Evolutionary conservation across 2,888 invertebrate genomes (phyloP), one percentile per base, ranked within the genome.

Genomic region (Drosophila borealis): DNA sequence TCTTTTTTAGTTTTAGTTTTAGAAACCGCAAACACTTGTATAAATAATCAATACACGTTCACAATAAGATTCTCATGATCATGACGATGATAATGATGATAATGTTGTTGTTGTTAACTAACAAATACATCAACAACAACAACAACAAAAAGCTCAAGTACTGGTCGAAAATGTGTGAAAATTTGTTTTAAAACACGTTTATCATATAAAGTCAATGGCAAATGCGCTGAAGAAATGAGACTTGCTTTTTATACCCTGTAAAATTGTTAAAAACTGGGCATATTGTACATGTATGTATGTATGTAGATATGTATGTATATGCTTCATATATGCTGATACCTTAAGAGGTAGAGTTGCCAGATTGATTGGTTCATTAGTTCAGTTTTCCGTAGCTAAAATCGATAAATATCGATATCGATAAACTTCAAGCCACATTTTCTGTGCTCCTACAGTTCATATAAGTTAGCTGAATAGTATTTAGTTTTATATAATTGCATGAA

Each of bases 21-120:
- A 41, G 45, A 53, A 61, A 45, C 74, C 64, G 57, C 74, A 70
- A 62, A 69, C 75, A 76, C 74, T 76, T 76, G 75, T 42, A 48
- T 56, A 74, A 76, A 80, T 70, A 70, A 63, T 42, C 53, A 50
- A 54, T 57, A 42, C 48, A 42, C 48, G 53, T 50, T 70, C 44
- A 57, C 62, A 53, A 57, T 66, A 44, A 25, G 33, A 61, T 42
- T 54, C 42, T 45, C 42, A 53, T 54, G 5, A 56, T 62, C 14
- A 66, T 73, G 21, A 41, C 49, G 19, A 49, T 45, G 4, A 45
- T 48, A 8, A 29, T 62, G 9, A 42, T 50, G 13, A 25, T 62
- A 14, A 37, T 51, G 2, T 50, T 39, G 3, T 37, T 45, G 11
- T 13, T 51, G 36, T 42, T 48, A 63, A 36, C 41, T 13, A 55